phyloP scores from a whole-genome alignment of 2,797 vertebrate species.

The Mergus octosetaceus region DNA sequence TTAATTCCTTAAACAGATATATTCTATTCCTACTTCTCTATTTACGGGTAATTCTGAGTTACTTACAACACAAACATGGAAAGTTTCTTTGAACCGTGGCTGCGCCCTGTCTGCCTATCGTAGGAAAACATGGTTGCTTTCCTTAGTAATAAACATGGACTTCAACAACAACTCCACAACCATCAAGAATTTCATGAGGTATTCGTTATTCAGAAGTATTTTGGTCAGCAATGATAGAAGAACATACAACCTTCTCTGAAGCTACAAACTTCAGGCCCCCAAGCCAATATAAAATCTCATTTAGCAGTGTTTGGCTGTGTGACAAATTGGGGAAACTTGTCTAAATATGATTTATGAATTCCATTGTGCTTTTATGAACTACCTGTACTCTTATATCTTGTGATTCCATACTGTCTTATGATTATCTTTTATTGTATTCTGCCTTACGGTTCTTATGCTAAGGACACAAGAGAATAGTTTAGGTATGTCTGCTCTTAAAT shows the following conservation, averaged over 20 bases:
- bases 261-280: neutral
- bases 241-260: neutral
- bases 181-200: neutral
- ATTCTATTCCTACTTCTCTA: neutral
- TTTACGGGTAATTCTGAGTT: neutral
- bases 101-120: neutral
- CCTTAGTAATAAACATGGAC: no score
- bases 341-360: slow-evolving; percentile 60
- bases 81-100: neutral
- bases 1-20: neutral
- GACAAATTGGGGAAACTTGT: slow-evolving; percentile 34
- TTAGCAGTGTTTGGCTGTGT: slow-evolving; percentile 28
- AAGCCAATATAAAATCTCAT: slow-evolving; percentile 57
- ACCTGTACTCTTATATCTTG: slow-evolving; percentile 21
- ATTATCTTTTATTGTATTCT: slow-evolving; percentile 48
- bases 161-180: neutral
- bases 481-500: slow-evolving; percentile 42
- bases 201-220: slow-evolving; percentile 25
- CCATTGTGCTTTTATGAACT: slow-evolving; percentile 57
- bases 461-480: slow-evolving; percentile 34
- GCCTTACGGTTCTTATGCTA: slow-evolving; percentile 28
- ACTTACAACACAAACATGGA: neutral
- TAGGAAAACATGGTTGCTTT: neutral
- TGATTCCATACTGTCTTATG: neutral
- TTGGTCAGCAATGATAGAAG: slow-evolving; percentile 26